phyloP scores from a whole-genome alignment of 1,140 invertebrate species.

The Orussus abietinus region DNA sequence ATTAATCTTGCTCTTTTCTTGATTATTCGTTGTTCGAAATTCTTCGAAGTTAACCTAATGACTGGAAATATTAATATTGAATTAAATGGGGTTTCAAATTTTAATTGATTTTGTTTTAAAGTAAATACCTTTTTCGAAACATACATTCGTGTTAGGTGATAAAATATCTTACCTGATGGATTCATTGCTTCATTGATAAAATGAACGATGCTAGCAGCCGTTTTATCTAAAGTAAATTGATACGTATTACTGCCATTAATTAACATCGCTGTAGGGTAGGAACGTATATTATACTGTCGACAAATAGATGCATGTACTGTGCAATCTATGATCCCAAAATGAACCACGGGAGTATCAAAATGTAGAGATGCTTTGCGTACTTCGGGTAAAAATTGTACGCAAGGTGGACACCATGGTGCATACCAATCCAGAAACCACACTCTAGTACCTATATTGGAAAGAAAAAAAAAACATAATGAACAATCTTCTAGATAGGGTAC shows the following conservation, averaged over 20 bases:
- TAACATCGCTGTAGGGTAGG: constrained; percentile 73
- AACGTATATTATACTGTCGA: constrained; percentile 61
- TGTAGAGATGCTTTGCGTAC: constrained; percentile 64
- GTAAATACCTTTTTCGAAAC: too few species aligned
- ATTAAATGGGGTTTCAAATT: too few species aligned
- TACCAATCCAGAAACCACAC: constrained; percentile 78
- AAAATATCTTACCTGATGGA: constrained; percentile 47
- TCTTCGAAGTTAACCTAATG: constrained; percentile 53
- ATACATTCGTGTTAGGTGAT: too few species aligned
- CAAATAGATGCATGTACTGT: constrained; percentile 56
- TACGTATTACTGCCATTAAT: constrained; percentile 62
- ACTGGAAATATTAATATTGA: constrained; percentile 60
- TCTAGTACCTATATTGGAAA: constrained; percentile 37
- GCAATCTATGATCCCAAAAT: constrained; percentile 69
- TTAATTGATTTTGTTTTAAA: too few species aligned
- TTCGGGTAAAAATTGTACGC: constrained; percentile 69
- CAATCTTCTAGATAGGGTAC: too few species aligned
- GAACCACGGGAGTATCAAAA: constrained; percentile 50
- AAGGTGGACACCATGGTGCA: constrained; percentile 83
- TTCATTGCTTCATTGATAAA: constrained; percentile 63
- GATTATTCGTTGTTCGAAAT: constrained; percentile 58
- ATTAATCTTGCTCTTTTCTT: constrained; percentile 52
- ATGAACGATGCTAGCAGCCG: constrained; percentile 60
- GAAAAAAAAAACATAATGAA: constrained; percentile 4
- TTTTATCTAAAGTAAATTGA: constrained; percentile 62